Conservation (phyloP, 2,888 invertebrate species). For the Capitulum mitella region DNA sequence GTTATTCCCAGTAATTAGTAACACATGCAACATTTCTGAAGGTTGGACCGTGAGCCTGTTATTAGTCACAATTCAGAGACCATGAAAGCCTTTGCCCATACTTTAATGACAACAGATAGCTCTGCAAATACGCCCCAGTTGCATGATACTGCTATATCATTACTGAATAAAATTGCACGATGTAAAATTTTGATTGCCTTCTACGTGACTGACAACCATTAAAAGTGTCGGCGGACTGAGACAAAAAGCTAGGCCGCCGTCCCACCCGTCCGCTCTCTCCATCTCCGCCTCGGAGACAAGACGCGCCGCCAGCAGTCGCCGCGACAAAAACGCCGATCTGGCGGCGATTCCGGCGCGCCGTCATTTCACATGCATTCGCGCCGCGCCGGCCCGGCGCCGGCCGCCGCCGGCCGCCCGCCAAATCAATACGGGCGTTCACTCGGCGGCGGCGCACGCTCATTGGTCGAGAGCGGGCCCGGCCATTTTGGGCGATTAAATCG, state of each 20-base stretch:
- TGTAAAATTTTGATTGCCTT: background rate
- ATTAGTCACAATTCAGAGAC: slow-evolving; percentile 1
- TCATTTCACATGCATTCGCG: slow-evolving; percentile 12
- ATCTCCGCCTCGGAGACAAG: background rate
- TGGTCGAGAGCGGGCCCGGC: slow-evolving; percentile 21
- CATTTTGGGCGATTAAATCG: slow-evolving; percentile 23
- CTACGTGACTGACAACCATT: background rate
- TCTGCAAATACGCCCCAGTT: background rate
- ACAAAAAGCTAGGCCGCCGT: background rate
- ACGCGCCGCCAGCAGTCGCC: background rate
- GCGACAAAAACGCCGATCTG: background rate
- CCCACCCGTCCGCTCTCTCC: background rate
- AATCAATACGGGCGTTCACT: slow-evolving; percentile 24
- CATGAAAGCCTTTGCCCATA: slow-evolving; percentile 9
- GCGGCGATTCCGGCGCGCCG: background rate
- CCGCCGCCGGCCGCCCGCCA: slow-evolving; percentile 8
- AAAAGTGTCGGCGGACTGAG: background rate
- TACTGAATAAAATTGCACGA: background rate
- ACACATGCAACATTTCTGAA: background rate
- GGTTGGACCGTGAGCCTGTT: background rate
- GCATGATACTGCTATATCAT: background rate
- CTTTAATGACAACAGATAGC: background rate
- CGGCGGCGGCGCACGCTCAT: slow-evolving; percentile 1
- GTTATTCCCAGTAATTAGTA: background rate
- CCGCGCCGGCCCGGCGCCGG: background rate